Base-by-base conservation (phyloP, 1,140 invertebrate genomes). In the Drosophila hydei region DNA sequence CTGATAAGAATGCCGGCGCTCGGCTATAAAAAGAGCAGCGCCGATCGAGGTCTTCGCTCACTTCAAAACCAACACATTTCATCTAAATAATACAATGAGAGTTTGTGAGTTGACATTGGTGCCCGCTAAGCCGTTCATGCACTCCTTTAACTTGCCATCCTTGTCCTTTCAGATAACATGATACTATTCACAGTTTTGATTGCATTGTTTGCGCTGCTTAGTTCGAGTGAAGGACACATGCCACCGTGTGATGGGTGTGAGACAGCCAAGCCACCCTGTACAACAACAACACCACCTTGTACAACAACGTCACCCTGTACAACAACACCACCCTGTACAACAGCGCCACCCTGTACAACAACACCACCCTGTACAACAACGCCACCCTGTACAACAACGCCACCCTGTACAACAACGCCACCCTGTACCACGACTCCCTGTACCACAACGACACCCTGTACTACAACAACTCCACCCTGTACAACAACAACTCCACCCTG, bases 71-170 rank as follows among this genome's bases (percentile, higher is more conserved):
- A 30, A 30, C n/a, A 38, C 30, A 18, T 30, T 48, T 30, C 1
- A 18, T 5, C 19, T 4, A n/a, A 12, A 65, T 12, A 55, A 51
- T 52, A 61, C 58, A 71, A 64, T 83, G 79, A 78, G 59, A 75
- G 65, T 74, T 72, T 83, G 79, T 83, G 48, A 62, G 79, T 77
- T 51, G 8, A 12, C 5, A 36, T n/a, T 9, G 6, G 4, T 23
- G 12, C 5, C 14, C 9, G 19, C 11, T 23, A 0, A 11, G 14
- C 21, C 19, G 3, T 16, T 11, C 27, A 11, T 0, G 25, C 8
- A 58, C 33, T 7, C n/a, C 3, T 5, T 18, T 55, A 30, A 33
- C 4, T n/a, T 14, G 21, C 2, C 16, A 21, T 33, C 19, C 9
- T 16, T 54, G 1, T 38, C 5, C 5, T 54, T 59, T 9, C 38